Percentiles rank a stretch among this genome's conserved stretches.
Conservation (phyloP, 2,888 invertebrate genomes). For the Athripsodes cinereus region DNA sequence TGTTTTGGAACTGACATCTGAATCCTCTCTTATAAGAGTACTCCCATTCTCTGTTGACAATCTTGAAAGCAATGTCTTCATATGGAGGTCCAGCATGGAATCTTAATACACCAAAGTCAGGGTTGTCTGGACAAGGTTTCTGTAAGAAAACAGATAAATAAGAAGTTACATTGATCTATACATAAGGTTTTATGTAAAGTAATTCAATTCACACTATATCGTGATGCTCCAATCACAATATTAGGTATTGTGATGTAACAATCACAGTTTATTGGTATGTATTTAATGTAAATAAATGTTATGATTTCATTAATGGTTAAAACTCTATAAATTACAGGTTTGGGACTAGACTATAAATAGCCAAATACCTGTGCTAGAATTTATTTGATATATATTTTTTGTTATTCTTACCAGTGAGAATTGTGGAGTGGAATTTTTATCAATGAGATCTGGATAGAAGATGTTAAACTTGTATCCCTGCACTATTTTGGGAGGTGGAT, state of each 20-base stretch:
- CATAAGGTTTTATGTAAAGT: not conserved
- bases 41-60: constrained; percentile 99
- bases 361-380: no score
- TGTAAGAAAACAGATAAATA: constrained; percentile 46
- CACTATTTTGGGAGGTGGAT: constrained; percentile 99
- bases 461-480: constrained; percentile 99
- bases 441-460: constrained; percentile 98
- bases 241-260: not conserved
- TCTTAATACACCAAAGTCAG: constrained; percentile 88
- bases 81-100: constrained; percentile 99
- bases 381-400: no score
- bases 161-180: not conserved
- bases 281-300: not conserved
- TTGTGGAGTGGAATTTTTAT: constrained; percentile 86
- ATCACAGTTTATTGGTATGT: not conserved
- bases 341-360: no score
- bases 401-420: constrained; percentile 85
- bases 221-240: not conserved
- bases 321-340: no score
- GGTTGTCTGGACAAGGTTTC: constrained; percentile 87
- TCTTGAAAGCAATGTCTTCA: constrained; percentile 98
- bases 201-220: not conserved
- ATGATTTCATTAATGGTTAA: no score
- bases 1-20: constrained; percentile 98
- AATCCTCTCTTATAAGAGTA: constrained; percentile 97